Percentiles rank a stretch among this genome's conserved stretches.
Conservation (phyloP, 2,113 vertebrate species). For the cat (Felis catus) region DNA sequence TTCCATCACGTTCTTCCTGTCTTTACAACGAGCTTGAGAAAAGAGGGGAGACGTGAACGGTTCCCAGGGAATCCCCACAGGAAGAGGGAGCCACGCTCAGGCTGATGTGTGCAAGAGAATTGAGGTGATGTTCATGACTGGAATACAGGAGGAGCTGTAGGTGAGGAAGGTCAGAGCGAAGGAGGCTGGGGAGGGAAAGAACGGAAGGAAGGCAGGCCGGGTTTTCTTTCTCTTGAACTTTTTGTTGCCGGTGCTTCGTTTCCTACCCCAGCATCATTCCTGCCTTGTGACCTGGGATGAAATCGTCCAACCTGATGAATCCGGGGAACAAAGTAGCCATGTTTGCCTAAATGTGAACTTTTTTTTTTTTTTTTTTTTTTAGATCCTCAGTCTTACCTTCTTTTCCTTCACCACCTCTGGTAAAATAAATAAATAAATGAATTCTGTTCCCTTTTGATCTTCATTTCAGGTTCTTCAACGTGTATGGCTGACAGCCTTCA, state of each 20-base stretch:
- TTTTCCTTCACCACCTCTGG: conserved; percentile 55
- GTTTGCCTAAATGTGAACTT: conserved; percentile 27
- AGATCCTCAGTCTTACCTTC: conserved; percentile 51
- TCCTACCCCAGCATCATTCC: not conserved
- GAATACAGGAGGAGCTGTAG: not conserved
- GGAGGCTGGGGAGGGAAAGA: not conserved
- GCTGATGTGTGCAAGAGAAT: not conserved
- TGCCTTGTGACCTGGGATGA: not conserved
- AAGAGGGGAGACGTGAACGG: not conserved
- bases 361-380: not conserved
- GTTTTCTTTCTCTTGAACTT: not conserved
- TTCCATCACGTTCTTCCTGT: not conserved
- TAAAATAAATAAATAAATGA: conserved; percentile 75
- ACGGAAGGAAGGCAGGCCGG: too few species aligned
- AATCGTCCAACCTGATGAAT: not conserved
- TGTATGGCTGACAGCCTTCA: conserved; percentile 71
- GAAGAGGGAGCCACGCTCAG: not conserved
- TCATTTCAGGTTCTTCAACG: conserved; percentile 75
- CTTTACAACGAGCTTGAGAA: not conserved
- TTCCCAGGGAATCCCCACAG: not conserved
- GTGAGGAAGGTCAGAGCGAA: not conserved
- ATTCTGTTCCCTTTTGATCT: conserved; percentile 72
- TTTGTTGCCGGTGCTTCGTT: not conserved
- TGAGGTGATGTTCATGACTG: not conserved
- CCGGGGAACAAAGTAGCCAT: not conserved